A percentile compares a stretch with the other conserved stretches of the same genome.
Conservation (phyloP, 2,113 vertebrate genomes). For the Helogale parvula region DNA sequence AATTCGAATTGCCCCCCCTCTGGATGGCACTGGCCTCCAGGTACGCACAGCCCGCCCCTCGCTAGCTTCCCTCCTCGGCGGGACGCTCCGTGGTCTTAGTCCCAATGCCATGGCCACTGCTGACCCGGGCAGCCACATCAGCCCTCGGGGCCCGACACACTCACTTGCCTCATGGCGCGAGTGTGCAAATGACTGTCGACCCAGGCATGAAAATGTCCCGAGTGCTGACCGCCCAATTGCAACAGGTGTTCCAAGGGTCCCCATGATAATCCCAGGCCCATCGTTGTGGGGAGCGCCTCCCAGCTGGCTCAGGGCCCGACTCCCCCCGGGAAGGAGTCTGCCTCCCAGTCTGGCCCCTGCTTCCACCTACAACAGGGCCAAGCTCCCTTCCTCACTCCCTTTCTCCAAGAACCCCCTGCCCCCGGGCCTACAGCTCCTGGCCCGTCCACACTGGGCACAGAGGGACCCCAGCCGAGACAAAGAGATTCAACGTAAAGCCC, state of each 20-base stretch:
- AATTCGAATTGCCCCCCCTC: background rate
- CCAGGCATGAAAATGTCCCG: background rate
- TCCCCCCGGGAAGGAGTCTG: background rate
- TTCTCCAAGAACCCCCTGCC: background rate
- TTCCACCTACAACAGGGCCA: accelerated
- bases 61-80: accelerated
- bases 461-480: background rate
- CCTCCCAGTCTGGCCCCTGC: accelerated
- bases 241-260: background rate
- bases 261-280: background rate
- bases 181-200: background rate
- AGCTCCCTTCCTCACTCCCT: background rate
- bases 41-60: accelerated
- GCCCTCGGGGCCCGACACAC: background rate
- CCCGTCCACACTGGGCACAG: accelerated
- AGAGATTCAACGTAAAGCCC: background rate
- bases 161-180: background rate
- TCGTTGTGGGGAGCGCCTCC: accelerated
- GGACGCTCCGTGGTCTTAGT: accelerated
- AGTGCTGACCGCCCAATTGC: background rate
- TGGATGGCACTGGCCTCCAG: accelerated
- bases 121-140: accelerated
- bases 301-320: accelerated
- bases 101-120: accelerated
- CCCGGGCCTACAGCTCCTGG: accelerated